Evolutionary conservation across 1,140 invertebrate species (phyloP).

Genomic region (Formica selysi): DNA sequence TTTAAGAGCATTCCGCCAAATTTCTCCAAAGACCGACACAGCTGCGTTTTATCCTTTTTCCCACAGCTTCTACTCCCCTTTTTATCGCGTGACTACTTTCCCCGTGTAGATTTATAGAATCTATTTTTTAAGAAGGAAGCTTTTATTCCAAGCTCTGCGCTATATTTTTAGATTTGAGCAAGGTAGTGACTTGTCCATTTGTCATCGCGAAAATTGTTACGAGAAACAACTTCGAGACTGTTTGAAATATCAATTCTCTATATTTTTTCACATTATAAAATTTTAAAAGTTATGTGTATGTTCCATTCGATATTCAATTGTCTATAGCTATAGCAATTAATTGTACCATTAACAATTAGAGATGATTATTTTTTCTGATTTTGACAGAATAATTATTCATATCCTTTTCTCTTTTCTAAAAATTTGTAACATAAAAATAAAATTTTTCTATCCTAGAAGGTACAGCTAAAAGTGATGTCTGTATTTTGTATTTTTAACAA

Average conservation of each 20-base stretch:
- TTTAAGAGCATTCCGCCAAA: not conserved
- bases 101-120: slow-evolving; percentile 33
- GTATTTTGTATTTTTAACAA: not conserved
- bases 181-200: slow-evolving; percentile 22
- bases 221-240: not conserved
- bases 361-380: not conserved
- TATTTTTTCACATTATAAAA: slow-evolving; percentile 8
- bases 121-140: slow-evolving; percentile 27
- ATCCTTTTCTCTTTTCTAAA: not conserved
- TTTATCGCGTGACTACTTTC: not conserved
- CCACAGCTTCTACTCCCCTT: not conserved
- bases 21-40: not conserved
- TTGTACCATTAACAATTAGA: not conserved
- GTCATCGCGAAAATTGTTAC: slow-evolving; percentile 12
- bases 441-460: not conserved
- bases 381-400: not conserved
- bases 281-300: not conserved
- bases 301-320: not conserved
- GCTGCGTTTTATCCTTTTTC: slow-evolving; percentile 13
- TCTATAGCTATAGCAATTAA: not conserved
- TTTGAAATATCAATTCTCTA: slow-evolving; percentile 12
- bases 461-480: no score
- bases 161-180: slow-evolving; percentile 20
- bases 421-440: not conserved
- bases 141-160: not conserved